Evolutionary conservation across 1,140 invertebrate genomes (phyloP).

Genomic region (Pogonognathellus flavescens): DNA sequence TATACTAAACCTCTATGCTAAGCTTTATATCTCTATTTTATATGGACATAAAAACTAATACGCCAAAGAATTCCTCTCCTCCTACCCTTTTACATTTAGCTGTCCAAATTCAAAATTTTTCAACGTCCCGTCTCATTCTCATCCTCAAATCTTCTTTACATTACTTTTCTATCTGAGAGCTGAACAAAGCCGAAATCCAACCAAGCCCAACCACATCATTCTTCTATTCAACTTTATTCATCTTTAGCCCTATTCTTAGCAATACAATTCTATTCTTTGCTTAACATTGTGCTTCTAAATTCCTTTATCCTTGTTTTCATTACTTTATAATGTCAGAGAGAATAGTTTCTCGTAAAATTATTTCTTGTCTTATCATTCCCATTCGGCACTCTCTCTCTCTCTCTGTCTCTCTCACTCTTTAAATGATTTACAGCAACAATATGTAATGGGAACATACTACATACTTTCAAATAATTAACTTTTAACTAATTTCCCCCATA

Average conservation of each 20-base stretch:
- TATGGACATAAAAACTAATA: not conserved
- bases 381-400: conserved; percentile 24
- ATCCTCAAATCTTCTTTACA: not conserved
- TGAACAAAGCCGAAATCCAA: not conserved
- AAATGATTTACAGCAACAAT: not conserved
- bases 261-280: conserved; percentile 29
- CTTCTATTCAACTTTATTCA: conserved; percentile 33
- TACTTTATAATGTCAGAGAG: conserved; percentile 36
- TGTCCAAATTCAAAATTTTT: conserved; percentile 48
- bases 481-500: not conserved
- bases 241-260: conserved; percentile 9
- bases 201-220: not conserved
- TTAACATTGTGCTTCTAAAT: conserved; percentile 6
- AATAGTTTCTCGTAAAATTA: conserved; percentile 11
- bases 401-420: not conserved
- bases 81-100: not conserved
- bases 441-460: too few relatives aligned
- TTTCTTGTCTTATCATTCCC: conserved; percentile 28
- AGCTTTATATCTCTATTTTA: too few relatives aligned
- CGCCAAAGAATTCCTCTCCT: conserved; percentile 4
- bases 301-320: conserved; percentile 37
- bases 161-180: not conserved
- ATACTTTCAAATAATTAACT: not conserved
- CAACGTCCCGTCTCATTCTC: conserved; percentile 26
- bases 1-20: too few relatives aligned